Conservation (phyloP, 23 tunicate species). For the Aplidium turbinatum region DNA sequence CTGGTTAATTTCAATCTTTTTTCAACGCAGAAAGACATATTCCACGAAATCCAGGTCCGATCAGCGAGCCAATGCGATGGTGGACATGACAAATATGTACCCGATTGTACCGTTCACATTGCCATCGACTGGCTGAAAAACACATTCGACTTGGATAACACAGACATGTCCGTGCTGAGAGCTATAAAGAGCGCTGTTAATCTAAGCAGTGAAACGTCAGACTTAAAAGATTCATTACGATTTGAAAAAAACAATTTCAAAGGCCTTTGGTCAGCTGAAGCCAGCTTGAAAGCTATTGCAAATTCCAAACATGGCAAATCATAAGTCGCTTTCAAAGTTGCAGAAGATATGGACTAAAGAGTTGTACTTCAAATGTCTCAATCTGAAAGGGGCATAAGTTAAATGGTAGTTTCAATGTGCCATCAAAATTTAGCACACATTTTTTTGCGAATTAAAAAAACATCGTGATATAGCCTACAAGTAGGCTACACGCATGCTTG, state of each 20-base stretch:
- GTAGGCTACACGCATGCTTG: too few species aligned
- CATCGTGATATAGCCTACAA: too few species aligned
- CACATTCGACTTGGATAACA: slow-evolving; percentile 5
- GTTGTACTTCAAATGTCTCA: too few species aligned
- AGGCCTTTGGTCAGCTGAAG: slow-evolving; percentile 32
- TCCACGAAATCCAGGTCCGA: slow-evolving; percentile 15
- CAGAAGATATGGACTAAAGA: too few species aligned
- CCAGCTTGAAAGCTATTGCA: slow-evolving; percentile 3
- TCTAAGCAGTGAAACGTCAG: neutral
- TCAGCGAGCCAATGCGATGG: neutral
- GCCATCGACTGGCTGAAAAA: slow-evolving; percentile 18
- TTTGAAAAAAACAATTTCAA: slow-evolving; percentile 17
- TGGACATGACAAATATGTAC: neutral
- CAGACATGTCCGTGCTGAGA: slow-evolving; percentile 1
- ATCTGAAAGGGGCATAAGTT: too few species aligned
- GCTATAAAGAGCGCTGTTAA: slow-evolving; percentile 16
- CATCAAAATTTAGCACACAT: too few species aligned
- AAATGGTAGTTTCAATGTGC: too few species aligned
- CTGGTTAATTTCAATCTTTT: too few species aligned
- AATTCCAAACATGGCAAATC: slow-evolving; percentile 1
- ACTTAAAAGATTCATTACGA: neutral
- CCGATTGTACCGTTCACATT: slow-evolving; percentile 17
- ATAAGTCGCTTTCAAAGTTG: too few species aligned
- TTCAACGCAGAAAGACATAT: slow-evolving; percentile 11
- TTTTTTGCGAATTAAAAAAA: too few species aligned